Conservation (phyloP, 92 coral and sea anemone genomes). For the Phenganax subtilis region DNA sequence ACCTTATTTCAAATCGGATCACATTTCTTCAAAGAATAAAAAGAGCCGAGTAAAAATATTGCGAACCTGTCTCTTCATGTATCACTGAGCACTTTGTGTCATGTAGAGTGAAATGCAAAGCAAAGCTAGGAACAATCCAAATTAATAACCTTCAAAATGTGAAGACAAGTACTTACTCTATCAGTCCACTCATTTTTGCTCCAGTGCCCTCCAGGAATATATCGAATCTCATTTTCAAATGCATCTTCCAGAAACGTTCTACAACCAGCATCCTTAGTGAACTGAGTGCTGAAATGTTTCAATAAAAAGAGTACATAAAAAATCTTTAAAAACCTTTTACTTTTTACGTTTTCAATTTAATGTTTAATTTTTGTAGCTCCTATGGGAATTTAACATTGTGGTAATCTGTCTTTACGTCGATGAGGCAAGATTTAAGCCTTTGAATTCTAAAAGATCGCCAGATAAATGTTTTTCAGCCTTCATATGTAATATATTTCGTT, state of each 20-base stretch:
- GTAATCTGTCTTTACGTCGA: no score
- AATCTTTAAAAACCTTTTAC: background rate
- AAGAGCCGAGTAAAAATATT: no score
- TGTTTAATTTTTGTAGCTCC: no score
- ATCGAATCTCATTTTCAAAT: conserved; percentile 75
- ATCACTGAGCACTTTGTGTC: no score
- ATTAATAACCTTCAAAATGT: no score
- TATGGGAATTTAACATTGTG: no score
- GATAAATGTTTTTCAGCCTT: background rate
- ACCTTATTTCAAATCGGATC: no score
- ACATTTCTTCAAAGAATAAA: no score
- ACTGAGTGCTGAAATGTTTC: conserved; percentile 10
- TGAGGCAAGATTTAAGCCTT: no score
- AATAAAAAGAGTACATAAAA: background rate
- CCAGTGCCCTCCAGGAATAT: conserved; percentile 87
- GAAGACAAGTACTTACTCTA: conserved; percentile 49
- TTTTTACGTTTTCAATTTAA: background rate
- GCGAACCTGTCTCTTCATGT: no score
- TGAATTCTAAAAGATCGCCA: background rate
- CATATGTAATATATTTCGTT: background rate
- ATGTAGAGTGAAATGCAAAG: no score
- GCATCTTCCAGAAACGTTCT: conserved; percentile 71
- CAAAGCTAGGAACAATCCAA: no score
- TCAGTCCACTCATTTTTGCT: conserved; percentile 68
- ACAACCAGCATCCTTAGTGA: conserved; percentile 23